Evolutionary conservation across 2,113 vertebrate species (phyloP).

Genomic region (Scomber colias): DNA sequence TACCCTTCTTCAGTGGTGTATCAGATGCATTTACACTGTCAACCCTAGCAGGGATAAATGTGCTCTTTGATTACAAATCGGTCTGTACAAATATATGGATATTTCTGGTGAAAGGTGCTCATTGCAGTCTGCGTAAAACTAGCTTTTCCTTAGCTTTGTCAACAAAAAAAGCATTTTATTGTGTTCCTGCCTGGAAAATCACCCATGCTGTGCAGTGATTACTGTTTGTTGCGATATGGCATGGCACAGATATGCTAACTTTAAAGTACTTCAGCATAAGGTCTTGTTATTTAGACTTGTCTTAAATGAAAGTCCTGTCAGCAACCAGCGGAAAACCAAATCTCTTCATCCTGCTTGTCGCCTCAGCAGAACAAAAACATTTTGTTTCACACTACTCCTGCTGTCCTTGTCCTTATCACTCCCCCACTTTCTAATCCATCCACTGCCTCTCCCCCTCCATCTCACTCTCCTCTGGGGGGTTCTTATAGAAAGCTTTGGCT

Average conservation of each 20-base stretch:
- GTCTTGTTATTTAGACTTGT: not conserved
- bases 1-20: not conserved
- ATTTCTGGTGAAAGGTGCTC: slow-evolving; percentile 10
- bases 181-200: slow-evolving; percentile 15
- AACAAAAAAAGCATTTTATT: slow-evolving; percentile 9
- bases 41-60: not conserved
- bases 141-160: slow-evolving; percentile 15
- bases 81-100: not conserved
- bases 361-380: slow-evolving; percentile 57
- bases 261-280: not conserved
- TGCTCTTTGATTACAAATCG: not conserved
- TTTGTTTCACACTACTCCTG: slow-evolving; percentile 42
- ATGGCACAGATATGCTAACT: not conserved
- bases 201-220: slow-evolving; percentile 12
- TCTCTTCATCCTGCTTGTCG: slow-evolving; percentile 15
- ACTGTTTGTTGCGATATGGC: not conserved
- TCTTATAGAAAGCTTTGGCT: slow-evolving; percentile 70
- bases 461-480: slow-evolving; percentile 52
- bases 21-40: not conserved
- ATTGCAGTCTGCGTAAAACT: slow-evolving; percentile 23
- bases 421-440: slow-evolving; percentile 61
- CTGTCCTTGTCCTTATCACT: slow-evolving; percentile 69
- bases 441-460: slow-evolving; percentile 38
- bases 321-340: not conserved
- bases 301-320: not conserved